Evolutionary conservation across 2,888 invertebrate species (phyloP).

Genomic region (Lithosia quadra): DNA sequence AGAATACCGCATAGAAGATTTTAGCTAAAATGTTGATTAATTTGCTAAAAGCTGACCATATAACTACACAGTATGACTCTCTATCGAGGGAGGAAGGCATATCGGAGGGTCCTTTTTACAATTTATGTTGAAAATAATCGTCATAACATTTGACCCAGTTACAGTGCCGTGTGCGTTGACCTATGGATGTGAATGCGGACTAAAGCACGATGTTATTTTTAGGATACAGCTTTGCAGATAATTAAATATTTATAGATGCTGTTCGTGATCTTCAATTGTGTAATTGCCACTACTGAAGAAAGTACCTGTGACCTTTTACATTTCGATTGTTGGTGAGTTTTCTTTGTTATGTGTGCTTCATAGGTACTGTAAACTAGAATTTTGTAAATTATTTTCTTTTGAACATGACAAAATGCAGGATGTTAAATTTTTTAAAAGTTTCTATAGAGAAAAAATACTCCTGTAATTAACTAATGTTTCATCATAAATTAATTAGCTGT

Average conservation of each 20-base stretch:
- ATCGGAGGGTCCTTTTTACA: conserved; percentile 41
- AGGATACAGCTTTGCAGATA: conserved; percentile 85
- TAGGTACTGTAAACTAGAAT: background rate
- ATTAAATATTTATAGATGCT: conserved; percentile 84
- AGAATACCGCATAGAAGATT: conserved; percentile 77
- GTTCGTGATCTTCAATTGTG: conserved; percentile 67
- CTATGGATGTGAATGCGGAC: conserved; percentile 84
- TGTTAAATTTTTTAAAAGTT: background rate
- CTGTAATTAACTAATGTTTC: background rate
- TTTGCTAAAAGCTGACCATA: conserved; percentile 50
- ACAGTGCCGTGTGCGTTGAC: conserved; percentile 82
- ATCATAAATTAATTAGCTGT: background rate
- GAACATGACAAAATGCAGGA: background rate
- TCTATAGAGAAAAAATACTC: background rate
- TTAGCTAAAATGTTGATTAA: conserved; percentile 58
- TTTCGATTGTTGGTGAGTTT: conserved; percentile 71
- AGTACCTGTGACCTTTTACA: conserved; percentile 61
- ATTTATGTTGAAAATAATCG: conserved; percentile 63
- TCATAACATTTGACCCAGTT: conserved; percentile 84
- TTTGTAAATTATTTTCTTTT: background rate
- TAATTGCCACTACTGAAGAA: conserved; percentile 59
- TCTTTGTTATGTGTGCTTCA: conserved; percentile 69
- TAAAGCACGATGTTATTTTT: conserved; percentile 83
- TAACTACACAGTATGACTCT: conserved; percentile 51
- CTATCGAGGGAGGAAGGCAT: conserved; percentile 45